Conservation (phyloP, 2,888 invertebrate genomes). For the Sesia bembeciformis region DNA sequence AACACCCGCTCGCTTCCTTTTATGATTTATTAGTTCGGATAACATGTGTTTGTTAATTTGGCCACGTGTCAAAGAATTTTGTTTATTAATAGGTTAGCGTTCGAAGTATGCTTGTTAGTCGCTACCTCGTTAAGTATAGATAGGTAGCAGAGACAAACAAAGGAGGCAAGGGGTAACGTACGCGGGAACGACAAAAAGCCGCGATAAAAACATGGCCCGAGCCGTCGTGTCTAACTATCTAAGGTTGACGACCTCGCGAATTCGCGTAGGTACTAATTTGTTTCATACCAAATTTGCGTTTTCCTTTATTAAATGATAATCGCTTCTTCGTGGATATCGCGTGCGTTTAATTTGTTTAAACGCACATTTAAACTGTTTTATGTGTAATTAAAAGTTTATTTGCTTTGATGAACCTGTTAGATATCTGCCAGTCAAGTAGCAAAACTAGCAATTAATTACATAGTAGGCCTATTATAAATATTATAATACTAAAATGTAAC, state of each 20-base stretch:
- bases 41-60: conserved; percentile 7
- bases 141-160: conserved; percentile 11
- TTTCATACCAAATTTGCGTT: conserved; percentile 11
- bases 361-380: background rate
- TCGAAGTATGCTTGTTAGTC: conserved; percentile 1
- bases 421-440: too few relatives aligned
- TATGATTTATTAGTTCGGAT: background rate
- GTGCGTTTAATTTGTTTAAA: background rate
- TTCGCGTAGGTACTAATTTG: conserved; percentile 35
- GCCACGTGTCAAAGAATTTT: conserved; percentile 13
- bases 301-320: background rate
- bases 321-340: background rate
- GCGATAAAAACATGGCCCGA: conserved; percentile 43
- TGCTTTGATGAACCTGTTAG: too few relatives aligned
- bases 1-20: background rate
- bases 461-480: too few relatives aligned
- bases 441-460: too few relatives aligned
- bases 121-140: conserved; percentile 3
- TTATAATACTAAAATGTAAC: too few relatives aligned
- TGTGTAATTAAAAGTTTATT: background rate
- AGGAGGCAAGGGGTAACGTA: conserved; percentile 47
- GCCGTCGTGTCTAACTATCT: conserved; percentile 48
- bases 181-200: conserved; percentile 51
- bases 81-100: conserved; percentile 9
- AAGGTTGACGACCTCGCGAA: conserved; percentile 58